These are phyloP conservation scores for Callimorpha dominula DNA, from an alignment of 2,888 invertebrate species.

Conservation along the genomic window DNA sequence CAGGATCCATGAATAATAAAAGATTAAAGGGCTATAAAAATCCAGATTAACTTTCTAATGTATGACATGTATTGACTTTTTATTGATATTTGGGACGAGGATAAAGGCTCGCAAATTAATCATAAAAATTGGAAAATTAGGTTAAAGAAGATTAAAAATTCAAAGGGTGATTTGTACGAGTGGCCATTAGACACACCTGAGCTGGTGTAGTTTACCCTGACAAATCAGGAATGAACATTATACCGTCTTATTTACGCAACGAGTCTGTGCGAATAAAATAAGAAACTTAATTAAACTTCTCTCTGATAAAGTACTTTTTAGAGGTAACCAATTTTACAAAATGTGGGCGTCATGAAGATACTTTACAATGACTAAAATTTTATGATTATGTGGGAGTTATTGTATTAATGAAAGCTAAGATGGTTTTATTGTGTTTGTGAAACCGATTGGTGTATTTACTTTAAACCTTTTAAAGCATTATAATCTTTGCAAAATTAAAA, in stretches of 20 bases:
- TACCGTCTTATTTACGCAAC: constrained; percentile 51
- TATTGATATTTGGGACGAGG: constrained; percentile 34
- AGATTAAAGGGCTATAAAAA: constrained; percentile 36
- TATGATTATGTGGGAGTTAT: background rate
- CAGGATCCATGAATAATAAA: constrained; percentile 33
- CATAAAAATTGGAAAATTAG: constrained; percentile 28
- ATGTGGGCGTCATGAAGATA: constrained; percentile 21
- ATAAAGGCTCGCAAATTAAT: constrained; percentile 29
- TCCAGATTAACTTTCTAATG: constrained; percentile 29
- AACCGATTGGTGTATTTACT: background rate
- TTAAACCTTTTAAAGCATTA: background rate
- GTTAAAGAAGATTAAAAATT: constrained; percentile 49
- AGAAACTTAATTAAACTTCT: constrained; percentile 49
- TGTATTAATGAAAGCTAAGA: background rate
- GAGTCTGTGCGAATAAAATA: constrained; percentile 40
- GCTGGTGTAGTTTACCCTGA: constrained; percentile 32
- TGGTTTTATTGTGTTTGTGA: background rate
- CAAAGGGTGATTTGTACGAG: constrained; percentile 51
- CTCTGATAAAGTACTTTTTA: constrained; percentile 36
- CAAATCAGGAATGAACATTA: constrained; percentile 53
- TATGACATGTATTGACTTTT: constrained; percentile 27
- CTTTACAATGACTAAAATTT: constrained; percentile 24
- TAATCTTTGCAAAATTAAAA: background rate
- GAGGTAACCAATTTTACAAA: constrained; percentile 34
- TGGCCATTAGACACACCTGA: constrained; percentile 58